Conservation (phyloP, 2,888 invertebrate species). For the Brachynemurus nebulosus region DNA sequence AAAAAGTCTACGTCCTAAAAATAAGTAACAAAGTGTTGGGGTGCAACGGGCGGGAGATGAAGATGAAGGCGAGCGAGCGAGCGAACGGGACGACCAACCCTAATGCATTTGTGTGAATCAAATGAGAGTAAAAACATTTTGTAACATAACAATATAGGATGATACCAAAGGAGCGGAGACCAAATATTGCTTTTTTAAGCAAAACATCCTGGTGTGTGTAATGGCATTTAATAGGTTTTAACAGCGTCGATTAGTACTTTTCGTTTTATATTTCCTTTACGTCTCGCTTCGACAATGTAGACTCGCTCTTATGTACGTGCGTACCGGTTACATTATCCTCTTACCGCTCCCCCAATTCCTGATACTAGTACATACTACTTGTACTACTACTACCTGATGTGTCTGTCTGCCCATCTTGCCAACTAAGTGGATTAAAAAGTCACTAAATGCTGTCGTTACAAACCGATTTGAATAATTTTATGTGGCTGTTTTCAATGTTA, state of each 20-base stretch:
- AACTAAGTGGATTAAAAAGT: slow-evolving; percentile 7
- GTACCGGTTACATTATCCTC: too few relatives aligned
- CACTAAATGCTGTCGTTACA: slow-evolving; percentile 4
- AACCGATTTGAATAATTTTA: slow-evolving; percentile 4
- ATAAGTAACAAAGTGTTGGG: too few relatives aligned
- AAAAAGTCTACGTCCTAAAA: too few relatives aligned
- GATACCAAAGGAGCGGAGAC: slow-evolving; percentile 3
- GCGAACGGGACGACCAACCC: too few relatives aligned
- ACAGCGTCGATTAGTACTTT: slow-evolving; percentile 7
- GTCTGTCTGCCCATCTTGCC: neutral
- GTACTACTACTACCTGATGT: too few relatives aligned
- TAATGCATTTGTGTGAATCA: too few relatives aligned
- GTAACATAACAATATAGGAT: neutral
- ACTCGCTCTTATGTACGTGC: neutral
- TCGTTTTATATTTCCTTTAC: neutral
- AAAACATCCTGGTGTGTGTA: slow-evolving; percentile 7
- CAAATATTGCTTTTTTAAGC: slow-evolving; percentile 9
- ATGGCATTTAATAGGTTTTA: slow-evolving; percentile 8
- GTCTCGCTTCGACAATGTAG: neutral
- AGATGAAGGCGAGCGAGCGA: neutral
- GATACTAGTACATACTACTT: too few relatives aligned
- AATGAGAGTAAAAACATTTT: too few relatives aligned
- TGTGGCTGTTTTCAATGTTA: slow-evolving; percentile 2
- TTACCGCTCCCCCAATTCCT: too few relatives aligned
- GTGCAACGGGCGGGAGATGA: neutral